Evolutionary conservation across 2,113 vertebrate genomes (phyloP).

Genomic region (Mandrillus leucophaeus): DNA sequence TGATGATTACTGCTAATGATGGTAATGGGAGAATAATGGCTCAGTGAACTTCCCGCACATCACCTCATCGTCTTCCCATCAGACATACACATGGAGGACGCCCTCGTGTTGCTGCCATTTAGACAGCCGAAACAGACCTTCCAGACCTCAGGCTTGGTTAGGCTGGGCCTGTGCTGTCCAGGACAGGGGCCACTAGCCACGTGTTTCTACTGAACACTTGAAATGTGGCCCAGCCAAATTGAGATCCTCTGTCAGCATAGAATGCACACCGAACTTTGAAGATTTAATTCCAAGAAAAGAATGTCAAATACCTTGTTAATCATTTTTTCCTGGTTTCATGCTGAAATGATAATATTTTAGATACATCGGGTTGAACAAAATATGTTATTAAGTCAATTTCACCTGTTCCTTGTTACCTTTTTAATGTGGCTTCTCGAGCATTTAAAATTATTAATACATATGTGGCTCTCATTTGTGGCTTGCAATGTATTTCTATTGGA

Average conservation of each 20-base stretch:
- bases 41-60: neutral
- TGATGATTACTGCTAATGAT: constrained; percentile 16
- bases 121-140: neutral
- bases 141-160: neutral
- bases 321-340: neutral
- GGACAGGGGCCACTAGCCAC: neutral
- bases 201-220: neutral
- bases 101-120: neutral
- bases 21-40: constrained; percentile 21
- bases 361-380: neutral
- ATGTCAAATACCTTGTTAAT: neutral
- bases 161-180: neutral
- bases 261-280: neutral
- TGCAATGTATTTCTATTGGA: constrained; percentile 58
- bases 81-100: rapidly evolving
- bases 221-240: neutral
- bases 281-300: neutral
- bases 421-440: neutral
- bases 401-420: constrained; percentile 45
- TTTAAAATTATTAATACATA: neutral
- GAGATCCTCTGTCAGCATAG: neutral
- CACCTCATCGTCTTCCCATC: neutral
- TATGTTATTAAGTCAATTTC: constrained; percentile 24
- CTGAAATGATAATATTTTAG: constrained; percentile 34
- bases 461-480: constrained; percentile 43